phyloP scores from a whole-genome alignment of 2,888 invertebrate genomes.

The Incurvaria masculella region DNA sequence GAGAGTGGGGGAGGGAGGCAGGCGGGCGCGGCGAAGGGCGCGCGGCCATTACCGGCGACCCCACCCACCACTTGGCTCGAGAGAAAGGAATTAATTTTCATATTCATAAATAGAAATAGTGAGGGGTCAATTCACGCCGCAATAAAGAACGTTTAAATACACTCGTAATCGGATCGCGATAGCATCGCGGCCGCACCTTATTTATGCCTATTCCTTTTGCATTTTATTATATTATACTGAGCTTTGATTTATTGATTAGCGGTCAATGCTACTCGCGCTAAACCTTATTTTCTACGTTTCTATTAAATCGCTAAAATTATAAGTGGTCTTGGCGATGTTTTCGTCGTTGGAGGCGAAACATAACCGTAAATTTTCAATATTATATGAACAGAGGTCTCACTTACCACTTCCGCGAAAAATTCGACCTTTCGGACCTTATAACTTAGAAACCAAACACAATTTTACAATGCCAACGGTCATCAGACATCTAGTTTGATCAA shows the following conservation, averaged over 20 bases:
- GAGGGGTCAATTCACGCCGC: neutral
- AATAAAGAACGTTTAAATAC: neutral
- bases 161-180: neutral
- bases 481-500: no score
- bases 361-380: no score
- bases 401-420: no score
- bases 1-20: constrained; percentile 14
- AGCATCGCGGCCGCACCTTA: neutral
- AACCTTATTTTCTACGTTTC: no score
- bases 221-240: neutral
- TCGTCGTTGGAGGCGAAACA: no score
- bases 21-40: neutral
- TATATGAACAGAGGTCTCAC: no score
- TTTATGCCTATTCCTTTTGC: neutral
- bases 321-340: no score
- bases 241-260: neutral
- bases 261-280: no score
- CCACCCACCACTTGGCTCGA: neutral
- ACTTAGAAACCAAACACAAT: no score
- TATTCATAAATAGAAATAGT: constrained; percentile 2
- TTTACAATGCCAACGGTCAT: no score
- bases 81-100: constrained; percentile 2
- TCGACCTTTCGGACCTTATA: no score
- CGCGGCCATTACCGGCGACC: constrained; percentile 1
- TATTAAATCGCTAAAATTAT: no score